Base-by-base conservation (phyloP, 64 coral and sea anemone genomes). In the Montipora capricornis region DNA sequence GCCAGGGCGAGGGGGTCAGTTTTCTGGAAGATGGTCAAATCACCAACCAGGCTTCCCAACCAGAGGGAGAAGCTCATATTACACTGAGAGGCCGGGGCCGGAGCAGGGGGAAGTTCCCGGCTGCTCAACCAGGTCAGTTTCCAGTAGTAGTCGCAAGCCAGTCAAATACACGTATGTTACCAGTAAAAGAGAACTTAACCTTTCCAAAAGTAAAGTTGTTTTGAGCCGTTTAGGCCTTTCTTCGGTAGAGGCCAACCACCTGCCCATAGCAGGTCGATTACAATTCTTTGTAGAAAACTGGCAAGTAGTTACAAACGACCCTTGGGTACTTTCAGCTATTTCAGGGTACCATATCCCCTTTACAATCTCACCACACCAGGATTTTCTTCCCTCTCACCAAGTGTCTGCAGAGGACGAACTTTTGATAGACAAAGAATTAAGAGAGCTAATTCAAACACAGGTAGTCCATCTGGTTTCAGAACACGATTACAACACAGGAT, bases 291-390 rank as follows among this genome's bases (percentile, higher is more conserved):
- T 91, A 69, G 61, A 49, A 47, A 91, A 91, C 48, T 91, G 89
- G 61, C 62, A 71, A 80, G 75, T 81, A 69, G 68, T 91, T 67
- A 91, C 89, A 81, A 80, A 76, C 26, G 77, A 81, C 78, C 59
- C 62, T 49, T 91, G 77, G 77, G 89, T 91, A 68, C 59, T 91
- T 48, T n/a, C 59, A 69, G 78, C 29, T 29, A 29, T 29, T 29
- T 29, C 29, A 29, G 29, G 29, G 29, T 29, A 29, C 29, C 29
- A 29, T 29, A 29, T 29, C 29, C 29, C 29, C 29, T 29, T 29
- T 29, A 29, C 29, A 29, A 29, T 29, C 29, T 0, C 29, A 29
- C 29, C 29, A 29, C 29, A 29, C 1, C 29, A 29, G 29, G 29
- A 29, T 29, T 29, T 29, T 29, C 29, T 29, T 29, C 29, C 29